Evolutionary conservation across 2,113 vertebrate genomes (phyloP).

Genomic region (Lathamus discolor): DNA sequence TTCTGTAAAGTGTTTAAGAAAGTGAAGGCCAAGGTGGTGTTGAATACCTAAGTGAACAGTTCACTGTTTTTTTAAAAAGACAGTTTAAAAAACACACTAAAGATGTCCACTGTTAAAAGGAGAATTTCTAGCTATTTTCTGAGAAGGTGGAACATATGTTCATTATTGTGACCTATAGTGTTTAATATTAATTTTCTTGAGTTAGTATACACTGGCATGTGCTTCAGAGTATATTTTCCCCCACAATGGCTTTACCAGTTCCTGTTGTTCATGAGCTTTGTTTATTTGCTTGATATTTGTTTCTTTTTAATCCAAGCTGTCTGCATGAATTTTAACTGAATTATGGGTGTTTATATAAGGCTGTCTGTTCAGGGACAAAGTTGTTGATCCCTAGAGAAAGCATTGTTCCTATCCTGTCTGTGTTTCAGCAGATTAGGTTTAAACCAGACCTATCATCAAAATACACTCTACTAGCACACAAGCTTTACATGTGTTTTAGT

Average conservation of each 20-base stretch:
- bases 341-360: conserved; percentile 59
- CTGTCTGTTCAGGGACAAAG: conserved; percentile 55
- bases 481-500: conserved; percentile 31
- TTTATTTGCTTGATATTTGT: conserved; percentile 52
- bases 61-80: background rate
- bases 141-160: background rate
- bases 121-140: background rate
- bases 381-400: conserved; percentile 59
- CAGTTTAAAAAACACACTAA: background rate
- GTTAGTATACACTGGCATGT: background rate
- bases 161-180: background rate
- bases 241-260: background rate
- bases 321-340: conserved; percentile 60
- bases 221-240: background rate
- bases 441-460: conserved; percentile 58
- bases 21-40: background rate
- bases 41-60: background rate
- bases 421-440: conserved; percentile 55
- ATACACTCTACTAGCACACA: background rate
- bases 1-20: background rate
- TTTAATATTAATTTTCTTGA: conserved; percentile 27
- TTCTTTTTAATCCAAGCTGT: conserved; percentile 52
- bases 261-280: conserved; percentile 33
- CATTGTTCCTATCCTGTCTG: conserved; percentile 51
- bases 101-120: background rate